Evolutionary conservation across 2,797 vertebrate species (phyloP).

Genomic region (Phoxinus dragarum): DNA sequence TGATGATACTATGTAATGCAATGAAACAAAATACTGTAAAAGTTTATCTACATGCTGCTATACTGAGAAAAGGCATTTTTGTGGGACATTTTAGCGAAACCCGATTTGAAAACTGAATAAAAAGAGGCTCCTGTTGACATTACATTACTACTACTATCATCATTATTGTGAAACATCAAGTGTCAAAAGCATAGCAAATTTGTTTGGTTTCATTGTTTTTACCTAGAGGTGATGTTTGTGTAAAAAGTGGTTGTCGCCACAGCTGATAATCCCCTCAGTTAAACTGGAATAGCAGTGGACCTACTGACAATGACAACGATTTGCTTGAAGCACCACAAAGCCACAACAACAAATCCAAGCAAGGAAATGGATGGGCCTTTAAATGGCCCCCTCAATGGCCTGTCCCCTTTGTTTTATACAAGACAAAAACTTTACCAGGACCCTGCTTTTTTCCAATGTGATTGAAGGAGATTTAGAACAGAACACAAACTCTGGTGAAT

Average conservation of each 20-base stretch:
- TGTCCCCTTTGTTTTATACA: constrained; percentile 52
- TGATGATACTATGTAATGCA: constrained; percentile 70
- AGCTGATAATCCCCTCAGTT: constrained; percentile 58
- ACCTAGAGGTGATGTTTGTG: constrained; percentile 72
- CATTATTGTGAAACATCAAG: constrained; percentile 63
- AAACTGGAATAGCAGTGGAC: constrained; percentile 40
- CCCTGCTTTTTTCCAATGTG: constrained; percentile 44
- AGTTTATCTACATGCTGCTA: constrained; percentile 62
- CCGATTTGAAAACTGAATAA: constrained; percentile 52
- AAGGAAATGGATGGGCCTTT: constrained; percentile 40
- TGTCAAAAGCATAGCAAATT: constrained; percentile 64
- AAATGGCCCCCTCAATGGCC: constrained; percentile 38
- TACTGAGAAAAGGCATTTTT: constrained; percentile 33
- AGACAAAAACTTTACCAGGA: constrained; percentile 67
- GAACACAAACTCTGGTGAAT: constrained; percentile 70
- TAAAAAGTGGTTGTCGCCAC: constrained; percentile 61
- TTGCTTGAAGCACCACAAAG: constrained; percentile 56
- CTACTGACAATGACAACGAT: constrained; percentile 31
- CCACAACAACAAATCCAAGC: constrained; percentile 55
- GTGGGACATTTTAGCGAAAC: constrained; percentile 43
- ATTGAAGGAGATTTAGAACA: constrained; percentile 59
- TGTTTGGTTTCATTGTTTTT: constrained; percentile 69
- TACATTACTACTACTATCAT: constrained; percentile 56
- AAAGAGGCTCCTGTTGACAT: constrained; percentile 53
- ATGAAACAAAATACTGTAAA: constrained; percentile 60